Evolutionary conservation across 2,113 vertebrate species (phyloP), one percentile per base, ranked within the genome.

Genomic region (Amphiprion percula): DNA sequence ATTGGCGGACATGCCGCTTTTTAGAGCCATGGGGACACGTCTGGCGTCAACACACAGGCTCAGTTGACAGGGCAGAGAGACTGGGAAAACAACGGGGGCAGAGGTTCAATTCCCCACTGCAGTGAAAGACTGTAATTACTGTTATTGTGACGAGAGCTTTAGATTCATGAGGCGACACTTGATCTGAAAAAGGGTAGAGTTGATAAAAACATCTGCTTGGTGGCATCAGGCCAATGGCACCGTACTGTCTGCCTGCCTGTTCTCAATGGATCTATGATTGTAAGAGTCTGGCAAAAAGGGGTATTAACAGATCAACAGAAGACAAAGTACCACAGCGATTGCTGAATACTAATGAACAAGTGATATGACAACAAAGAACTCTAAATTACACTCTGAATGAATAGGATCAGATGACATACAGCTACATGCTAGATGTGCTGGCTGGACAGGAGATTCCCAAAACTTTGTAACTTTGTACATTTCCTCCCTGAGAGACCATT

Each of bases 141-240:
- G 75, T 76, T 72, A 81, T 87, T 82, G 86, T 53, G 62, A 52
- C 58, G 74, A 52, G 54, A 71, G 26, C 59, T 84, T 71, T 47
- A 39, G 65, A 84, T 80, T 86, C 78, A 85, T 47, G 78, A 83
- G 62, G 65, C 10, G 17, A 68, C 80, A 50, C 58, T 56, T 71
- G 47, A 85, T 74, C 55, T 67, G 54, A 71, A 54, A 82, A 74
- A 70, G 54, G 70, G 37, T 50, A 39, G 46, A 4, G 65, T 28
- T 67, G 74, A 84, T 80, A 68, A 83, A 69, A 78, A 70, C 74
- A 50, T 79, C 47, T 59, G 74, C 53, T 23, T 52, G 72, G 59
- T 56, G 63, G 49, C 41, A 66, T 5, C 10, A 14, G 54, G 49
- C 73, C 37, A 64, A 10, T 1, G 26, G 47, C 68, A 21, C 44